Evolutionary conservation across 2,113 vertebrate species (phyloP).

Genomic region (Amphilophus citrinellus): DNA sequence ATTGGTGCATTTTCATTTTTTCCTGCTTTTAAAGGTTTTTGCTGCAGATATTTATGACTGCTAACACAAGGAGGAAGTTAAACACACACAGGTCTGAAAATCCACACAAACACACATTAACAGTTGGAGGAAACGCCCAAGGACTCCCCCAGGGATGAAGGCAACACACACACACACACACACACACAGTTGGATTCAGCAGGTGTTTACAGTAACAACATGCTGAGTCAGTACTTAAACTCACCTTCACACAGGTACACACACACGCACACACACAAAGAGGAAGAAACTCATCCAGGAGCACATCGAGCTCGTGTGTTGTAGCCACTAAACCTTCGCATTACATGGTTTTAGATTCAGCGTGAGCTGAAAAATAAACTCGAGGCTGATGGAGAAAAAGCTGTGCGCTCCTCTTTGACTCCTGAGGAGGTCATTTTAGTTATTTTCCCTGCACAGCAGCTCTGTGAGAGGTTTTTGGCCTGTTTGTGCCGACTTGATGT

Average conservation of each 20-base stretch:
- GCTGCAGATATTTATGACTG: neutral
- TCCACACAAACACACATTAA: neutral
- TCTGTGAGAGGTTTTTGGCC: neutral
- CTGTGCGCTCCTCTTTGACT: too few relatives aligned
- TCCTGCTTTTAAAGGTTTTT: neutral
- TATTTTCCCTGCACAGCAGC: too few relatives aligned
- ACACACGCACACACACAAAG: constrained; percentile 28
- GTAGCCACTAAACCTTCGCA: neutral
- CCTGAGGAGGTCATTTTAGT: too few relatives aligned
- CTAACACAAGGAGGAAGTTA: accelerated
- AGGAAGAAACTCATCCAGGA: neutral
- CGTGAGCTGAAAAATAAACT: neutral
- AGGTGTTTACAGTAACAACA: constrained; percentile 64
- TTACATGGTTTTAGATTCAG: neutral
- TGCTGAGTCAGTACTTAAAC: constrained; percentile 35
- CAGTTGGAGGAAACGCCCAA: constrained; percentile 50
- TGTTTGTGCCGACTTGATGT: neutral
- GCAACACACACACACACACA: constrained; percentile 9
- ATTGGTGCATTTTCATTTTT: neutral
- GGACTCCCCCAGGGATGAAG: constrained; percentile 17
- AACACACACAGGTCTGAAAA: neutral
- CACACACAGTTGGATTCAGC: constrained; percentile 31
- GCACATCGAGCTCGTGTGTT: neutral
- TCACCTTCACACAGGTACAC: constrained; percentile 3
- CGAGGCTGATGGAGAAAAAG: too few relatives aligned